Evolutionary conservation across 2,797 vertebrate species (phyloP).

Genomic region (Perdix hodgsoniae): DNA sequence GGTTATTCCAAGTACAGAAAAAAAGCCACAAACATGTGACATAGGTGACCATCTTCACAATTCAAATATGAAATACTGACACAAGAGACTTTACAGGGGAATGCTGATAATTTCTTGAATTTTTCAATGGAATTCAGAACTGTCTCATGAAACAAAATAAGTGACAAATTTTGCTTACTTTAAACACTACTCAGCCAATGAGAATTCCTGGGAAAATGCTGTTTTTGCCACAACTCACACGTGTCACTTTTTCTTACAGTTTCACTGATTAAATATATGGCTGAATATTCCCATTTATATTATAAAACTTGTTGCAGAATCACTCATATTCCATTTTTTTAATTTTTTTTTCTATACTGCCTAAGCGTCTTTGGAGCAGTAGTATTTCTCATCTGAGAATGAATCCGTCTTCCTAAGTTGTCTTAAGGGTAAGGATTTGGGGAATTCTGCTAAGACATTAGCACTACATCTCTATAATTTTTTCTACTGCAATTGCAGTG

Average conservation of each 20-base stretch:
- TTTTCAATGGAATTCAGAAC: neutral
- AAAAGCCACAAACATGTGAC: neutral
- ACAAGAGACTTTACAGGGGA: neutral
- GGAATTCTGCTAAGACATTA: neutral
- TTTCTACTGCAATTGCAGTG: neutral
- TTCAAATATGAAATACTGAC: neutral
- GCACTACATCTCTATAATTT: neutral
- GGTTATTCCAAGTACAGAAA: neutral
- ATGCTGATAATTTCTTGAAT: neutral
- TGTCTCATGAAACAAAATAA: neutral
- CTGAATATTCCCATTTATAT: neutral
- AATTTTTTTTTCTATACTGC: rapidly evolving
- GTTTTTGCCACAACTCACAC: slow-evolving; percentile 3
- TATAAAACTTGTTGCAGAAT: neutral
- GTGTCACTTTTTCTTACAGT: neutral
- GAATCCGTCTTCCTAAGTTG: neutral
- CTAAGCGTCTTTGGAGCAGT: neutral
- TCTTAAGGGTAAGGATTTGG: neutral
- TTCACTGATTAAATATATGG: neutral
- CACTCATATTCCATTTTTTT: rapidly evolving
- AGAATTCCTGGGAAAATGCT: neutral
- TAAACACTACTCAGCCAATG: neutral
- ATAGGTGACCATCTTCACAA: neutral
- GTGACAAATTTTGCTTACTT: neutral
- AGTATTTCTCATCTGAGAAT: rapidly evolving